phyloP scores from a whole-genome alignment of 2,113 vertebrate genomes.

The Elachura formosa region DNA sequence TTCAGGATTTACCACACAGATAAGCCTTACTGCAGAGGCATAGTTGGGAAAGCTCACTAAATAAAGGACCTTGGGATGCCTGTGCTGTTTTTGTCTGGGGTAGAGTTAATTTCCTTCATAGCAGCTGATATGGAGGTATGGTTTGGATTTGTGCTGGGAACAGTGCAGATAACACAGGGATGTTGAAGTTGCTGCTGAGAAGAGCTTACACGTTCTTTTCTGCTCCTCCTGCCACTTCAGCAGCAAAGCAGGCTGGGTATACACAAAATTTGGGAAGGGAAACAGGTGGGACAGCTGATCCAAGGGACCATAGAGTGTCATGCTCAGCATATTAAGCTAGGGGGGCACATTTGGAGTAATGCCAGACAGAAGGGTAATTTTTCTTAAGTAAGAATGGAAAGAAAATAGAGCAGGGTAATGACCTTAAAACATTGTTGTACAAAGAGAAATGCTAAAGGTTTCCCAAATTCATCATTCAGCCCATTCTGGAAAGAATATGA shows the following conservation, averaged over 20 bases:
- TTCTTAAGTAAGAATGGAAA: neutral
- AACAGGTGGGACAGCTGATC: neutral
- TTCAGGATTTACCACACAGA: neutral
- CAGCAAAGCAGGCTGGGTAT: neutral
- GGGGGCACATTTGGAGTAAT: neutral
- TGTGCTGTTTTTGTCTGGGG: neutral
- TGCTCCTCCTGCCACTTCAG: neutral
- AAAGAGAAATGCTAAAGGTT: neutral
- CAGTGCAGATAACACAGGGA: neutral
- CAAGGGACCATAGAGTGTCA: neutral
- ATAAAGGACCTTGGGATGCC: conserved; percentile 8
- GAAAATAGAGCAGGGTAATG: neutral
- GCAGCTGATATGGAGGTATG: neutral
- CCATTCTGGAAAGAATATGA: neutral
- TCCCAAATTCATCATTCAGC: neutral
- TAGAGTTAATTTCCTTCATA: neutral
- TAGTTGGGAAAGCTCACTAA: neutral
- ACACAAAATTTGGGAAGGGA: neutral
- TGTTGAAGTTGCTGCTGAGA: neutral
- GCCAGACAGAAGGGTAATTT: neutral
- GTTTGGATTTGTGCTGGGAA: neutral
- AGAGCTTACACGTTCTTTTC: neutral
- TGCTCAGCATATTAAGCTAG: neutral
- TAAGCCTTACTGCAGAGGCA: neutral
- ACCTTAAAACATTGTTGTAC: neutral